These are phyloP conservation scores for Drosophila neotestacea DNA, from an alignment of 2,888 invertebrate genomes.

Conservation along the genomic window DNA sequence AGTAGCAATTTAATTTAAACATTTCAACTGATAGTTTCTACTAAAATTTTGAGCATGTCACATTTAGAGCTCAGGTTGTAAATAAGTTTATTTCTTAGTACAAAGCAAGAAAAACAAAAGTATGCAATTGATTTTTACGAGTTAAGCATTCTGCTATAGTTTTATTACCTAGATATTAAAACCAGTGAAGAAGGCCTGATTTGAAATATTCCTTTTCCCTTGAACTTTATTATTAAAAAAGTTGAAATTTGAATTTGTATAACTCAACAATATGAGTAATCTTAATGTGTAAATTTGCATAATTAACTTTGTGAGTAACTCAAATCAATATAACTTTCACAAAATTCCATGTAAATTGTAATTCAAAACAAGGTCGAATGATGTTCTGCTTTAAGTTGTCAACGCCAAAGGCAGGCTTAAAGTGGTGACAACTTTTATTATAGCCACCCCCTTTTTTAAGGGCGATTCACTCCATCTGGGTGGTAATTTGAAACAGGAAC, in stretches of 20 bases:
- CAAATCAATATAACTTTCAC: conserved; percentile 12
- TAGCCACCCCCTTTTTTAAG: conserved; percentile 15
- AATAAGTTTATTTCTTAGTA: conserved; percentile 18
- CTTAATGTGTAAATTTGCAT: too few species aligned
- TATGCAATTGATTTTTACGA: conserved; percentile 1
- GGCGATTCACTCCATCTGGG: conserved; percentile 34
- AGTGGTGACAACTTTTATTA: conserved; percentile 13
- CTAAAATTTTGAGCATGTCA: conserved; percentile 1
- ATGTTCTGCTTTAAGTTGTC: conserved; percentile 23
- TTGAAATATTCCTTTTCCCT: too few species aligned
- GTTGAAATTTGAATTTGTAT: too few species aligned
- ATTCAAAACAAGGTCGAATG: not conserved
- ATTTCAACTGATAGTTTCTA: conserved; percentile 13
- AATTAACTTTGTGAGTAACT: too few species aligned
- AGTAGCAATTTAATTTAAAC: conserved; percentile 35
- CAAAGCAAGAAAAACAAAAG: not conserved
- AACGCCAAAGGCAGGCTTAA: conserved; percentile 31
- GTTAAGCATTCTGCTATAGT: not conserved
- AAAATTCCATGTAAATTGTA: not conserved
- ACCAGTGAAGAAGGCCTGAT: too few species aligned
- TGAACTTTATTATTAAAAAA: too few species aligned
- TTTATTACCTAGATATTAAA: not conserved
- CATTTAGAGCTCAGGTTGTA: conserved; percentile 10
- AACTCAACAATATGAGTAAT: too few species aligned
- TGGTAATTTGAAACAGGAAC: conserved; percentile 63